These are phyloP conservation scores for Pimephales promelas DNA, from an alignment of 2,113 vertebrate genomes.

Conservation along the genomic window DNA sequence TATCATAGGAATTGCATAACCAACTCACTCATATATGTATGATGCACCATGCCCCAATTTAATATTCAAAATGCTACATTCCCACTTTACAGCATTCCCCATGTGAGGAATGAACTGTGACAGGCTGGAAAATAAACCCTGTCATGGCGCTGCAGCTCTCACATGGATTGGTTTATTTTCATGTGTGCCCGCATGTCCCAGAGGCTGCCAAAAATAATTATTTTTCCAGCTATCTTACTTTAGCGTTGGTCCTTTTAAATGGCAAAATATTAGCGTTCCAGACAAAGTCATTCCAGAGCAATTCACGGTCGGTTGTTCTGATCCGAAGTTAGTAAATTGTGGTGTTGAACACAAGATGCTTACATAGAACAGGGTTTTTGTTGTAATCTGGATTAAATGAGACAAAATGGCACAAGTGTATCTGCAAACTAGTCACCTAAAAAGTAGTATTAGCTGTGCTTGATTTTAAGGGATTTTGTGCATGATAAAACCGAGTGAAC, in stretches of 20 bases:
- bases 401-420: neutral
- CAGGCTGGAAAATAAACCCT: constrained; percentile 31
- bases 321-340: neutral
- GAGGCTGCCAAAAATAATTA: constrained; percentile 9
- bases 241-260: neutral
- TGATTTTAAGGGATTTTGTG: no score
- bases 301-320: neutral
- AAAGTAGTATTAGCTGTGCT: no score
- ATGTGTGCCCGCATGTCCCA: constrained; percentile 13
- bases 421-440: neutral
- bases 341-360: neutral
- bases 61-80: constrained; percentile 24
- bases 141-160: neutral
- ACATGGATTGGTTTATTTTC: constrained; percentile 1
- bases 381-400: neutral
- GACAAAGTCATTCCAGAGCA: neutral
- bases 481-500: no score
- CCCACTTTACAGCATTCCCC: constrained; percentile 7
- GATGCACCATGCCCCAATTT: constrained; percentile 17
- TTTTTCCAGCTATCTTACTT: neutral
- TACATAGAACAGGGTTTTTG: neutral
- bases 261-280: neutral
- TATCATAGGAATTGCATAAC: neutral
- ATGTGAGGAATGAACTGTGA: constrained; percentile 28
- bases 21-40: neutral